Percentiles rank a stretch among this genome's conserved stretches.
Conservation (phyloP, 2,797 vertebrate species). For the Melanogrammus aeglefinus region DNA sequence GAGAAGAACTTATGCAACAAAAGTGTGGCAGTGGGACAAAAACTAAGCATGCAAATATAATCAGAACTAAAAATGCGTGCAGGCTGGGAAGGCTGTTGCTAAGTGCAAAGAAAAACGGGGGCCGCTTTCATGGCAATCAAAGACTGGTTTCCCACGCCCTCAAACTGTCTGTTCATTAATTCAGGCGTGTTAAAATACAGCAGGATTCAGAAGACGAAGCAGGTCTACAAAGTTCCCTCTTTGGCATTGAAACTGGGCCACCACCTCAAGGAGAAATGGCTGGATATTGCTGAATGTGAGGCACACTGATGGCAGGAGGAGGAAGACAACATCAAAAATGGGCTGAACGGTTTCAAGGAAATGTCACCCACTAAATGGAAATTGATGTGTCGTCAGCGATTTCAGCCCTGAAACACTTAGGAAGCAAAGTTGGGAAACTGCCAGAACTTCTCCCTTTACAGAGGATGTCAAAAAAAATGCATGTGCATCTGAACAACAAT, state of each 20-base stretch:
- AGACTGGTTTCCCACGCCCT: conserved; percentile 28
- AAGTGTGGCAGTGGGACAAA: conserved; percentile 11
- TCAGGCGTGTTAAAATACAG: conserved; percentile 27
- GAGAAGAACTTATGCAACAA: conserved; percentile 23
- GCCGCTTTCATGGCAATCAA: conserved; percentile 8
- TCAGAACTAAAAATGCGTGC: conserved; percentile 37
- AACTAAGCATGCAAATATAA: conserved; percentile 33
- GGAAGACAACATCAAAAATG: conserved; percentile 16
- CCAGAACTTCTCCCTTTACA: conserved; percentile 33
- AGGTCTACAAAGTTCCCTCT: conserved; percentile 30
- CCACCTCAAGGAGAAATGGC: conserved; percentile 33
- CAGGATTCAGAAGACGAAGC: conserved; percentile 37
- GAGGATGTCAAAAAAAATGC: conserved; percentile 39
- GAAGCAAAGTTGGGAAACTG: conserved; percentile 36
- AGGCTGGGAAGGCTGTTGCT: conserved; percentile 23
- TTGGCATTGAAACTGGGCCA: conserved; percentile 43
- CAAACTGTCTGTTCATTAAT: conserved; percentile 28
- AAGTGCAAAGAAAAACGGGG: conserved; percentile 16
- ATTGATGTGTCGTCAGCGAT: conserved; percentile 32
- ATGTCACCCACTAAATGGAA: conserved; percentile 32
- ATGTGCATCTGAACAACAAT: conserved; percentile 18
- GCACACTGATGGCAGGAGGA: conserved; percentile 23
- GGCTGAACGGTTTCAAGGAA: conserved; percentile 32
- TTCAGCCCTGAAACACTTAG: conserved; percentile 24
- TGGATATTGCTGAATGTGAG: conserved; percentile 34